Percentiles rank a stretch among this genome's conserved stretches.
phyloP scores from a whole-genome alignment of 2,888 invertebrate species.

The Eurytoma adleriae region DNA sequence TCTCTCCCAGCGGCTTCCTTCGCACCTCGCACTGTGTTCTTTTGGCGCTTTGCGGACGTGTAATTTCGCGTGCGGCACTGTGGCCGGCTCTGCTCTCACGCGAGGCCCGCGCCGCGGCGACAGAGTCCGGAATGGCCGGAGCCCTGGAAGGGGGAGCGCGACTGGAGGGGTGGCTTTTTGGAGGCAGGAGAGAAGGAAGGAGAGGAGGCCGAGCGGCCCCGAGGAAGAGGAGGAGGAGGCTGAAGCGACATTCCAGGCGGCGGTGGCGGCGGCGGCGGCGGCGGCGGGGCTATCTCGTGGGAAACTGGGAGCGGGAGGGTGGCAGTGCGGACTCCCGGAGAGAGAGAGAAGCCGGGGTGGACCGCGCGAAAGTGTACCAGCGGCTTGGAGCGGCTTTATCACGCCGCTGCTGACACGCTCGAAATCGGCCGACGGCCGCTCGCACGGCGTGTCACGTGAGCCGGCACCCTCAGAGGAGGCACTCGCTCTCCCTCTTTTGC shows the following conservation, averaged over 20 bases:
- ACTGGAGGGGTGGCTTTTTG: constrained; percentile 57
- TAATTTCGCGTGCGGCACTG: constrained; percentile 53
- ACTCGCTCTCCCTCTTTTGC: not conserved
- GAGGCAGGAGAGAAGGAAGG: constrained; percentile 59
- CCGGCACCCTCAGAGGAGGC: not conserved
- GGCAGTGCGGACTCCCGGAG: constrained; percentile 38
- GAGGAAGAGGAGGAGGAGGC: constrained; percentile 51
- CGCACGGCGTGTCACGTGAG: constrained; percentile 58
- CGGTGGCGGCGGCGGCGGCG: constrained; percentile 75
- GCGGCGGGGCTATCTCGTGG: constrained; percentile 75
- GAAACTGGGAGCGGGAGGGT: constrained; percentile 72
- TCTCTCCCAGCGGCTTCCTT: constrained; percentile 5
- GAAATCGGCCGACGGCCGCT: constrained; percentile 48
- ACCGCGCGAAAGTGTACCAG: not conserved
- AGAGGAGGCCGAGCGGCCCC: constrained; percentile 58
- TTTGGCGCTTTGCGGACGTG: constrained; percentile 40
- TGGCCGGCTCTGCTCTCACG: constrained; percentile 54
- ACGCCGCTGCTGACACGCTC: constrained; percentile 45
- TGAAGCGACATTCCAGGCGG: constrained; percentile 76
- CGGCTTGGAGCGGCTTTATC: constrained; percentile 38
- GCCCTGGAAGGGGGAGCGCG: constrained; percentile 46
- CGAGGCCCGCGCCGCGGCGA: not conserved
- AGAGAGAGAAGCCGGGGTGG: constrained; percentile 50
- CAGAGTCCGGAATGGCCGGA: not conserved
- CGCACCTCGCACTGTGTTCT: constrained; percentile 29